phyloP scores from a whole-genome alignment of 2,888 invertebrate species.

The Troilus luridus region DNA sequence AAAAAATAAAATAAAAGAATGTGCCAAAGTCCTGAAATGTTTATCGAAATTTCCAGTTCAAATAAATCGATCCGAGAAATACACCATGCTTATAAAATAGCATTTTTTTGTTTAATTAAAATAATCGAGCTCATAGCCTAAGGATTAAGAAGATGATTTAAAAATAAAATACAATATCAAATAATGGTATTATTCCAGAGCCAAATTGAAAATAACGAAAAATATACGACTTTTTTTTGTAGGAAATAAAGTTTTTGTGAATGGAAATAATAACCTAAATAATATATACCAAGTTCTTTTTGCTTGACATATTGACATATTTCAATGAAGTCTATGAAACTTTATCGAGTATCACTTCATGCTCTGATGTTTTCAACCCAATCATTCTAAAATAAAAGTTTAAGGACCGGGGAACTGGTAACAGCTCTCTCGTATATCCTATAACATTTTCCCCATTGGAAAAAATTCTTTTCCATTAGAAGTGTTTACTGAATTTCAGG shows the following conservation, averaged over 20 bases:
- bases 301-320: not conserved
- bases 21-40: no score
- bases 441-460: not conserved
- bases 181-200: not conserved
- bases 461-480: not conserved
- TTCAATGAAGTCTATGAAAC: slow-evolving; percentile 13
- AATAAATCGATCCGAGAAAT: no score
- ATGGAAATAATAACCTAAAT: not conserved
- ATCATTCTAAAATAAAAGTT: slow-evolving; percentile 5
- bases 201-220: not conserved
- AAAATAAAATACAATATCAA: no score
- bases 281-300: not conserved
- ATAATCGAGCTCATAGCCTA: no score
- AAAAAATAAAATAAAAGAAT: no score
- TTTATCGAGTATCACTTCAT: slow-evolving; percentile 14
- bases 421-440: not conserved
- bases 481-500: not conserved
- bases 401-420: not conserved
- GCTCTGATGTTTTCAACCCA: not conserved
- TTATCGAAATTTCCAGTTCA: no score
- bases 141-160: no score
- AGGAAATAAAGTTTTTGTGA: not conserved
- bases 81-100: no score
- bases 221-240: not conserved
- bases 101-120: no score